Evolutionary conservation across 2,888 invertebrate genomes (phyloP).

Genomic region (Nemurella pictetii): DNA sequence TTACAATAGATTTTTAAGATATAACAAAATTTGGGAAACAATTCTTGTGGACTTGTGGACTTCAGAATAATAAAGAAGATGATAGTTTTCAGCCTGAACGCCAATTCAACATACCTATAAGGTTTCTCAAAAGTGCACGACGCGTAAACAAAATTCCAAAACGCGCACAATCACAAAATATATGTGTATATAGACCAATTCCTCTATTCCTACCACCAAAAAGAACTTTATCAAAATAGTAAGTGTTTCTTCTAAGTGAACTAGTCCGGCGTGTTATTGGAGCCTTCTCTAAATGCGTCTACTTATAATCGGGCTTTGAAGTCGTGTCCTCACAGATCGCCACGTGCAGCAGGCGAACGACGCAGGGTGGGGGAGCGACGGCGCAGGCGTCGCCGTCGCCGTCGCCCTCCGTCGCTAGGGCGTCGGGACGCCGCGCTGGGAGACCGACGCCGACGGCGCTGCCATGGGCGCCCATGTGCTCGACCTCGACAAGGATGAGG

Average conservation of each 20-base stretch:
- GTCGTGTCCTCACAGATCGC: constrained; percentile 1
- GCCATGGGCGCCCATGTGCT: background rate
- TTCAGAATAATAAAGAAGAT: background rate
- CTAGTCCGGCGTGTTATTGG: background rate
- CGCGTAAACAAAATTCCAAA: background rate
- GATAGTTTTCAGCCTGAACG: background rate
- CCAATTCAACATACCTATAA: background rate
- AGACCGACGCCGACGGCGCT: background rate
- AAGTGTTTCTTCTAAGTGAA: background rate
- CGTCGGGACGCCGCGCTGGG: background rate
- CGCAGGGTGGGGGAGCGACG: background rate
- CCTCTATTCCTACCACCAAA: background rate
- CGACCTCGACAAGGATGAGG: background rate
- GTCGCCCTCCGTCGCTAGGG: background rate
- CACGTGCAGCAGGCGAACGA: background rate
- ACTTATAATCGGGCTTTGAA: background rate
- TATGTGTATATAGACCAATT: too few relatives aligned
- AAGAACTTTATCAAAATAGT: background rate
- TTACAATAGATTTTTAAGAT: background rate
- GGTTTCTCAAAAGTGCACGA: background rate
- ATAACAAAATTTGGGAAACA: too few relatives aligned
- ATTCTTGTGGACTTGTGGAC: too few relatives aligned
- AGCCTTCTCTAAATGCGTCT: background rate
- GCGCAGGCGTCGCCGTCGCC: background rate
- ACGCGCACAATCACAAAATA: background rate